phyloP scores from a whole-genome alignment of 2,888 invertebrate species.

The Andrena haemorrhoa region DNA sequence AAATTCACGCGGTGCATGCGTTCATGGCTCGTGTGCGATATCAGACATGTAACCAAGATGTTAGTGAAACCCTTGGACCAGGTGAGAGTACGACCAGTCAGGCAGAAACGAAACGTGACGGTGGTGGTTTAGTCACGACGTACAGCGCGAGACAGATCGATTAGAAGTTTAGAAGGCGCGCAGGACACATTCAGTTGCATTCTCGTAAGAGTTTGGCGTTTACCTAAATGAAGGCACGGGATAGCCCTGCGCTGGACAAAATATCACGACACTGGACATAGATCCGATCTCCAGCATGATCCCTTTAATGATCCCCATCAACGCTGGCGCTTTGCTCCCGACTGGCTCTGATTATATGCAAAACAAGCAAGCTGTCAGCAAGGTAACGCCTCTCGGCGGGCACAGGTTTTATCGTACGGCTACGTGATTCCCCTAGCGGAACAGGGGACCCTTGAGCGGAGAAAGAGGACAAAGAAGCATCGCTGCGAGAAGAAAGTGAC shows the following conservation, averaged over 20 bases:
- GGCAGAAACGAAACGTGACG: neutral
- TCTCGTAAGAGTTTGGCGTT: conserved; percentile 54
- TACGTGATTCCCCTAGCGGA: conserved; percentile 81
- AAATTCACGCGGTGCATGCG: conserved; percentile 51
- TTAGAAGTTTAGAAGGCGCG: conserved; percentile 24
- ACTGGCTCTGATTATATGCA: conserved; percentile 85
- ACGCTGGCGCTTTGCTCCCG: conserved; percentile 89
- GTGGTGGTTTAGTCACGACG: conserved; percentile 40
- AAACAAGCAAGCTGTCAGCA: conserved; percentile 58
- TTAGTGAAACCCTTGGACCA: conserved; percentile 31
- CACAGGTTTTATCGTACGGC: conserved; percentile 5
- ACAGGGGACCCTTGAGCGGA: conserved; percentile 85
- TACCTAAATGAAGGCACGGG: conserved; percentile 89
- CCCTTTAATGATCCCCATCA: conserved; percentile 89
- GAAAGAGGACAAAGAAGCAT: neutral
- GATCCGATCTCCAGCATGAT: conserved; percentile 88
- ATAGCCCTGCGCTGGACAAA: conserved; percentile 90
- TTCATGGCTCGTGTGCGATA: conserved; percentile 11
- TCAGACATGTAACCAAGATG: conserved; percentile 2
- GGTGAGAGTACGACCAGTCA: conserved; percentile 16
- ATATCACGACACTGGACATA: conserved; percentile 88
- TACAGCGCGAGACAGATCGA: conserved; percentile 15
- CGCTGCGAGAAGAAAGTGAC: conserved; percentile 11
- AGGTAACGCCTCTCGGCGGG: conserved; percentile 27
- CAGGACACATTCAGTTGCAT: neutral